Percentiles rank a stretch among this genome's conserved stretches.
phyloP scores from a whole-genome alignment of 2,797 vertebrate genomes.

The Gadopsis marmoratus region DNA sequence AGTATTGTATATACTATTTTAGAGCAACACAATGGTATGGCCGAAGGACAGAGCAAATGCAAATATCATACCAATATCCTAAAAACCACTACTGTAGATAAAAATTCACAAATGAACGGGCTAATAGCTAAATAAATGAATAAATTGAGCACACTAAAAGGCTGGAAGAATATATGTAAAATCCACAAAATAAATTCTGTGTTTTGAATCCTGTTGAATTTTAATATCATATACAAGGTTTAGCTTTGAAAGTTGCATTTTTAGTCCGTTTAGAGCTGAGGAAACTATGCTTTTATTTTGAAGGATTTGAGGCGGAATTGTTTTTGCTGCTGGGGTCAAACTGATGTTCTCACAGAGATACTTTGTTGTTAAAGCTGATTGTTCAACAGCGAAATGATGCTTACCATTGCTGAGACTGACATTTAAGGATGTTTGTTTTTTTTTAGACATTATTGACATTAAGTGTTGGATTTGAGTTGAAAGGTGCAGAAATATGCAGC shows the following conservation, averaged over 20 bases:
- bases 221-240: too few relatives aligned
- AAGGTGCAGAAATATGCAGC: slow-evolving; percentile 33
- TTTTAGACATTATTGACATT: neutral
- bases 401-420: neutral
- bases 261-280: neutral
- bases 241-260: neutral
- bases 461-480: neutral
- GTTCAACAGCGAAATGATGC: slow-evolving; percentile 23
- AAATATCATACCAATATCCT: too few relatives aligned
- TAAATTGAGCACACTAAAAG: too few relatives aligned
- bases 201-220: neutral
- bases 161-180: too few relatives aligned
- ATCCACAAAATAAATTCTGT: too few relatives aligned
- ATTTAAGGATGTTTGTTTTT: slow-evolving; percentile 13
- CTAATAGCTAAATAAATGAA: too few relatives aligned
- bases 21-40: neutral
- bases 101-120: too few relatives aligned
- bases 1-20: too few relatives aligned
- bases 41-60: neutral
- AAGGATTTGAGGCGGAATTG: slow-evolving; percentile 42
- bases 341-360: slow-evolving; percentile 29
- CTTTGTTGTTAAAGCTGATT: slow-evolving; percentile 54
- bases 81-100: too few relatives aligned
- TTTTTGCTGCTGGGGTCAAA: slow-evolving; percentile 61
- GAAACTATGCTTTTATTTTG: slow-evolving; percentile 44